These are phyloP conservation scores for Magallana ariakensis DNA, from an alignment of 1,140 invertebrate genomes.

Conservation along the genomic window DNA sequence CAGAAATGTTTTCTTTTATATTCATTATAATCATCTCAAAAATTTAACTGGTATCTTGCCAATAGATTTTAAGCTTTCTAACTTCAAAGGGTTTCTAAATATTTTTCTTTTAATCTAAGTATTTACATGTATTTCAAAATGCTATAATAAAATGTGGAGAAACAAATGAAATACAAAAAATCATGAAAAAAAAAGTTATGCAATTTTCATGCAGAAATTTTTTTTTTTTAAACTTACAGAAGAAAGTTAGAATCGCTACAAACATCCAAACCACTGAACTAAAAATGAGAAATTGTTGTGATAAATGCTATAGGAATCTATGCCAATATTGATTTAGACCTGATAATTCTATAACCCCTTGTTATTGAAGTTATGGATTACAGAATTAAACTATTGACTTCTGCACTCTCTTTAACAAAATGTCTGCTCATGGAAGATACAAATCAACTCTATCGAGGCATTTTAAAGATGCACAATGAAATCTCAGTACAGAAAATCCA, in stretches of 20 bases:
- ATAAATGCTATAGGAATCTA: slow-evolving; percentile 19
- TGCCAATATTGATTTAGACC: slow-evolving; percentile 21
- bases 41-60: neutral
- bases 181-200: too few species aligned
- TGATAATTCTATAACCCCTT: neutral
- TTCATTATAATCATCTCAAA: neutral
- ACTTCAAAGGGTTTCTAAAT: neutral
- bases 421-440: slow-evolving; percentile 23
- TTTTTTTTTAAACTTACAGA: slow-evolving; percentile 7
- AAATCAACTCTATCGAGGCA: neutral
- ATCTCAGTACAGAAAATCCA: neutral
- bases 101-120: neutral
- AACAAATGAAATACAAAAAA: too few species aligned
- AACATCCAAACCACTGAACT: too few species aligned
- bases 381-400: neutral
- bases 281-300: neutral
- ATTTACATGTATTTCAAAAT: neutral
- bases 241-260: neutral
- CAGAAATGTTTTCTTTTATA: neutral
- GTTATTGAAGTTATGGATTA: slow-evolving; percentile 23
- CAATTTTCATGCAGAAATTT: neutral
- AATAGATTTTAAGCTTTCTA: neutral
- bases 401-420: neutral
- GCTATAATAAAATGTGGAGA: too few species aligned
- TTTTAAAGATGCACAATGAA: slow-evolving; percentile 4